A percentile compares a stretch with the other conserved stretches of the same genome.
These are phyloP conservation scores for Thecophora atra DNA, from an alignment of 2,888 invertebrate genomes.

Conservation along the genomic window DNA sequence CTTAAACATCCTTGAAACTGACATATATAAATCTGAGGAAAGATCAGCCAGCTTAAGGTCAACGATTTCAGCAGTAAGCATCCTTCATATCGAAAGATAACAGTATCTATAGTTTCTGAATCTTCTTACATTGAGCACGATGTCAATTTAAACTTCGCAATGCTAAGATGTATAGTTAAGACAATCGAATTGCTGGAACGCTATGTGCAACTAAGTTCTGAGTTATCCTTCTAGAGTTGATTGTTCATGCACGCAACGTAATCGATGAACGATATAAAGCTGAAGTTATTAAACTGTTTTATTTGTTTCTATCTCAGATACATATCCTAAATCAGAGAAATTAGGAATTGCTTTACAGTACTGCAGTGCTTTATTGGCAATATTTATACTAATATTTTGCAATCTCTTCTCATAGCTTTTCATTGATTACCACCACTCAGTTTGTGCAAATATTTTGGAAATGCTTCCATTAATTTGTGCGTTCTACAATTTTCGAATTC, in stretches of 20 bases:
- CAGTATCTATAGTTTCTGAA: too few relatives aligned
- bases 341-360: too few relatives aligned
- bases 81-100: neutral
- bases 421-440: slow-evolving; percentile 55
- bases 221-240: slow-evolving; percentile 54
- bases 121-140: slow-evolving; percentile 47
- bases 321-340: too few relatives aligned
- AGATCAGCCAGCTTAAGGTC: slow-evolving; percentile 53
- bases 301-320: slow-evolving; percentile 53
- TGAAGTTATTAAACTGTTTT: slow-evolving; percentile 56
- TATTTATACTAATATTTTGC: neutral
- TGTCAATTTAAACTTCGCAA: slow-evolving; percentile 47
- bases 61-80: slow-evolving; percentile 59
- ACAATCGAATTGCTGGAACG: slow-evolving; percentile 54
- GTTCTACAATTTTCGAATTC: slow-evolving; percentile 53
- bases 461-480: slow-evolving; percentile 55
- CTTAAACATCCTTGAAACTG: slow-evolving; percentile 56
- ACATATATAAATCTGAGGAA: slow-evolving; percentile 54
- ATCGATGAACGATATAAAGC: slow-evolving; percentile 48
- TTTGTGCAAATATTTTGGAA: slow-evolving; percentile 54
- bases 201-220: slow-evolving; percentile 55
- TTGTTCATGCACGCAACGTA: slow-evolving; percentile 45
- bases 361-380: too few relatives aligned
- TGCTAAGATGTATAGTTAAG: slow-evolving; percentile 56
- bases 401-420: slow-evolving; percentile 51